phyloP scores from a whole-genome alignment of 1,140 invertebrate species.

The Cotesia chilonis region DNA sequence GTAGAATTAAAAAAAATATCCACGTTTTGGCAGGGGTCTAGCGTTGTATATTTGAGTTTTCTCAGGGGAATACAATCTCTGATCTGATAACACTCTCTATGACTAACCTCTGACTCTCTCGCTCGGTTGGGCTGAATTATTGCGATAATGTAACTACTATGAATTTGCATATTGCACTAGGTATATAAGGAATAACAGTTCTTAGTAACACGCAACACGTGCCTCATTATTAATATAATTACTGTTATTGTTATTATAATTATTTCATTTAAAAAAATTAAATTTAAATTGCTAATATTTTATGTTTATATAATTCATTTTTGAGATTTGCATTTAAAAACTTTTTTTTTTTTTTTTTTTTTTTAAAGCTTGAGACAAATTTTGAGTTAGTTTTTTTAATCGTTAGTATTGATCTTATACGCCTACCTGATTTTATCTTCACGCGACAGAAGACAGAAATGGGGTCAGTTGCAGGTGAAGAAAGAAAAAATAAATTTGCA shows the following conservation, averaged over 20 bases:
- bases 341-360: not conserved
- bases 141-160: slow-evolving; percentile 37
- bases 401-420: slow-evolving; percentile 1
- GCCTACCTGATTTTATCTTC: slow-evolving; percentile 18
- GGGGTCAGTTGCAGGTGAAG: slow-evolving; percentile 16
- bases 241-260: not conserved
- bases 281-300: not conserved
- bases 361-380: not conserved
- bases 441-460: slow-evolving; percentile 22
- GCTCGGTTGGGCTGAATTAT: slow-evolving; percentile 35
- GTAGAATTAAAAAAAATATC: not conserved
- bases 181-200: slow-evolving; percentile 26
- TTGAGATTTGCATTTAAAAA: not conserved
- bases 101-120: slow-evolving; percentile 8
- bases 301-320: not conserved
- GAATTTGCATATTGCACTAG: slow-evolving; percentile 41
- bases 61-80: not conserved
- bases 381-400: not conserved
- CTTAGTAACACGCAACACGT: slow-evolving; percentile 51
- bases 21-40: too few relatives aligned
- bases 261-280: not conserved
- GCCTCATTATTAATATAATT: slow-evolving; percentile 48
- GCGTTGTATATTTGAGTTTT: slow-evolving; percentile 4
- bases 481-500: slow-evolving; percentile 11
- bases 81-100: slow-evolving; percentile 32